phyloP scores from a whole-genome alignment of 2,797 vertebrate genomes.

The Oreochromis grahami region DNA sequence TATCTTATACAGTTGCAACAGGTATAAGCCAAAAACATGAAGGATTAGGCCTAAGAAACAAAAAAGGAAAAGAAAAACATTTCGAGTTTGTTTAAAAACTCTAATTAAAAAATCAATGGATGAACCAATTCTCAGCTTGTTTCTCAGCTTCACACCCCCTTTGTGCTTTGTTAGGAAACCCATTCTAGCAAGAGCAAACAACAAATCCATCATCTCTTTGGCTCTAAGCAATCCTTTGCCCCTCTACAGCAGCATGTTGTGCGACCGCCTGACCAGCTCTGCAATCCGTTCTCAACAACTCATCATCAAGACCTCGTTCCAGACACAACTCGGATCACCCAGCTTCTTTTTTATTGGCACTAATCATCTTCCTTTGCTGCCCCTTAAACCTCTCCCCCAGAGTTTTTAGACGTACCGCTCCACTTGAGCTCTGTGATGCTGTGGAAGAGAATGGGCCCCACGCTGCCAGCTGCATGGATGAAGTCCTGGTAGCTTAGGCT shows the following conservation, averaged over 20 bases:
- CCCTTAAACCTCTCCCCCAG: neutral
- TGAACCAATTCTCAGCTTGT: slow-evolving; percentile 3
- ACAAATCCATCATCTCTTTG: slow-evolving; percentile 52
- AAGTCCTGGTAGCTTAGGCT: slow-evolving; percentile 92
- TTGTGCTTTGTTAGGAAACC: slow-evolving; percentile 42
- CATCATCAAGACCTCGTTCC: slow-evolving; percentile 19
- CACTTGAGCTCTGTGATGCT: slow-evolving; percentile 91
- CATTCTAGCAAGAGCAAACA: slow-evolving; percentile 41
- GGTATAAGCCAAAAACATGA: neutral
- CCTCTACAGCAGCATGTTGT: neutral
- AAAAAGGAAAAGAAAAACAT: neutral
- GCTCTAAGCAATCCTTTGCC: slow-evolving; percentile 3
- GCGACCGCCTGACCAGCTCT: slow-evolving; percentile 22
- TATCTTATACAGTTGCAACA: neutral
- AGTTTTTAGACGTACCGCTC: slow-evolving; percentile 75
- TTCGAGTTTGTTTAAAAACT: neutral
- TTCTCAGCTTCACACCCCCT: slow-evolving; percentile 22
- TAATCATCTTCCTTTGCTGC: slow-evolving; percentile 4
- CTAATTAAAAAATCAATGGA: slow-evolving; percentile 12
- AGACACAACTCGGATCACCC: neutral
- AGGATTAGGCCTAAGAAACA: neutral
- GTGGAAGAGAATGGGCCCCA: slow-evolving; percentile 89
- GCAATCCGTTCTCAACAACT: slow-evolving; percentile 17
- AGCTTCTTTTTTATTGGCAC: slow-evolving; percentile 10
- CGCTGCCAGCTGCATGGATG: slow-evolving; percentile 83